These are phyloP conservation scores for Buceros bicornis DNA, from an alignment of 2,797 vertebrate species.

Conservation along the genomic window DNA sequence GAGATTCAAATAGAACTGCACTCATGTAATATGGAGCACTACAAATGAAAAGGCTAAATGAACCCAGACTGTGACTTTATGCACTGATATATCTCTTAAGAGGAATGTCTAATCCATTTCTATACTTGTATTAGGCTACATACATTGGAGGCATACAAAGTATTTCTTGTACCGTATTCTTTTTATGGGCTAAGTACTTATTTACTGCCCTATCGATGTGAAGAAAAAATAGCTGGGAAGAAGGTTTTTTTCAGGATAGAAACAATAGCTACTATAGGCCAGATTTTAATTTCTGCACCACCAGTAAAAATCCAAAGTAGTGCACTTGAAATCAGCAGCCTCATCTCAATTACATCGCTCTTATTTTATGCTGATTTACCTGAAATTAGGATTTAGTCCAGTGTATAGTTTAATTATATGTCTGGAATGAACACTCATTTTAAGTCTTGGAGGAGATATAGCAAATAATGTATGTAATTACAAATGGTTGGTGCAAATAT, in stretches of 20 bases:
- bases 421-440: background rate
- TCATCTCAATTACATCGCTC: background rate
- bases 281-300: slow-evolving; percentile 17
- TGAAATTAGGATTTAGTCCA: background rate
- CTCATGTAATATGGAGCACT: slow-evolving; percentile 84
- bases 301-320: slow-evolving; percentile 4
- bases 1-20: slow-evolving; percentile 84
- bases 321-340: slow-evolving; percentile 20
- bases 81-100: slow-evolving; percentile 81
- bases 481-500: background rate
- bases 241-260: slow-evolving; percentile 1
- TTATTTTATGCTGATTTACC: background rate
- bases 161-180: slow-evolving; percentile 14
- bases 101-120: slow-evolving; percentile 79
- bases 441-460: background rate
- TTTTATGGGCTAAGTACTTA: slow-evolving; percentile 58
- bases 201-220: background rate
- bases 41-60: slow-evolving; percentile 86
- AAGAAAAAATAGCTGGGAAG: background rate
- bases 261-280: background rate
- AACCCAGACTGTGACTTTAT: slow-evolving; percentile 81
- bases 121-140: slow-evolving; percentile 55
- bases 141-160: slow-evolving; percentile 61
- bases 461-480: background rate
- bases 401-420: background rate